phyloP scores from a whole-genome alignment of 2,113 vertebrate species.

The Lipophrys pholis region DNA sequence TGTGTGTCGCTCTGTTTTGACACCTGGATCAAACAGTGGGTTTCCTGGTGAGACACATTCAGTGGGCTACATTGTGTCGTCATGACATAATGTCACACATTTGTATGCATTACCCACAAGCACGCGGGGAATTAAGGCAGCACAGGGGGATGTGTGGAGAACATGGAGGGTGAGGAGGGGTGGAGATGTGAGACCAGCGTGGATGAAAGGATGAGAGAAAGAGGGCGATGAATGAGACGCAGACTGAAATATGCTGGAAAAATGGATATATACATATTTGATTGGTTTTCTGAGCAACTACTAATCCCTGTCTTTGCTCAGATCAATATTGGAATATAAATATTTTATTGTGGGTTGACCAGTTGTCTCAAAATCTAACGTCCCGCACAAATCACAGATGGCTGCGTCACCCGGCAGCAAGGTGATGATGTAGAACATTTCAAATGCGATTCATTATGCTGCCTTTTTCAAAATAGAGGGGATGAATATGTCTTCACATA shows the following conservation, averaged over 20 bases:
- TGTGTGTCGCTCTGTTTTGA: constrained; percentile 32
- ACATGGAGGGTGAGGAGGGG: constrained; percentile 18
- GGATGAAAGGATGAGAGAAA: constrained; percentile 56
- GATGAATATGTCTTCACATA: neutral
- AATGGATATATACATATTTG: constrained; percentile 11
- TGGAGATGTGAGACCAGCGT: constrained; percentile 27
- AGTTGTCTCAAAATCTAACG: constrained; percentile 17
- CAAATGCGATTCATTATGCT: neutral
- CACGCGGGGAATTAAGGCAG: constrained; percentile 10
- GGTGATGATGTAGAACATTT: constrained; percentile 3
- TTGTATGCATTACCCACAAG: constrained; percentile 33
- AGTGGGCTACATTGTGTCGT: constrained; percentile 13
- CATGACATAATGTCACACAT: constrained; percentile 37
- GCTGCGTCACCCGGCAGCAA: constrained; percentile 1
- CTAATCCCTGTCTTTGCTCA: constrained; percentile 40
- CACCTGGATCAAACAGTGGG: constrained; percentile 33
- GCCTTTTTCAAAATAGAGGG: neutral
- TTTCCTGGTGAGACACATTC: constrained; percentile 22
- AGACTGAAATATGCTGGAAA: constrained; percentile 30
- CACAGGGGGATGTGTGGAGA: constrained; percentile 13
- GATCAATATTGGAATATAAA: constrained; percentile 55
- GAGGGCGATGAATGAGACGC: constrained; percentile 42
- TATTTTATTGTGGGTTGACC: constrained; percentile 33
- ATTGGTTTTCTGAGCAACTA: constrained; percentile 45
- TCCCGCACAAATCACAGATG: constrained; percentile 5